Evolutionary conservation across 2,888 invertebrate genomes (phyloP).

Genomic region (Acleris literana): DNA sequence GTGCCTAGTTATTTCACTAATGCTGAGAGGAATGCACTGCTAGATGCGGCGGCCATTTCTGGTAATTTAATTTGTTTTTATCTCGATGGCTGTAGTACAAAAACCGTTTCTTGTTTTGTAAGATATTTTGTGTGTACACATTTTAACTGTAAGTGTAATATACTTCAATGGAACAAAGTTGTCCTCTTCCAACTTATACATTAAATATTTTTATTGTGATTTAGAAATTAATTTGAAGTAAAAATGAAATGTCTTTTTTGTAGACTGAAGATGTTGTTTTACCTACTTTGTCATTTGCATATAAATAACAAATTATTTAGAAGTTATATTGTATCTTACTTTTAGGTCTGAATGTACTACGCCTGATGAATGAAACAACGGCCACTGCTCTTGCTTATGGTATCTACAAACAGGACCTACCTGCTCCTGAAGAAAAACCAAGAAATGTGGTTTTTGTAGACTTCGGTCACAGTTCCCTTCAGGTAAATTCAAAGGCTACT

Average conservation of each 20-base stretch:
- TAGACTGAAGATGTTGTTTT: no score
- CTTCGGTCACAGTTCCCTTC: slow-evolving; percentile 96
- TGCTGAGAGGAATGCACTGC: slow-evolving; percentile 94
- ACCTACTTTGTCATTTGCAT: no score
- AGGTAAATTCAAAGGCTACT: slow-evolving; percentile 72
- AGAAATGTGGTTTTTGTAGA: slow-evolving; percentile 98
- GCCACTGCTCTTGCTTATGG: slow-evolving; percentile 98
- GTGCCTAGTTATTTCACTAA: slow-evolving; percentile 98
- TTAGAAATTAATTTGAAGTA: no score
- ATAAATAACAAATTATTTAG: no score
- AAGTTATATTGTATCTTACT: slow-evolving; percentile 20
- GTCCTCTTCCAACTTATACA: no score
- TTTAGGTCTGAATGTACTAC: slow-evolving; percentile 93
- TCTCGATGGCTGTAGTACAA: no score
- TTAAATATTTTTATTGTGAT: no score
- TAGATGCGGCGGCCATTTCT: slow-evolving; percentile 96
- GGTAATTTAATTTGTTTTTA: slow-evolving; percentile 69
- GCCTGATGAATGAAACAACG: slow-evolving; percentile 98
- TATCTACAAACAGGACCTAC: slow-evolving; percentile 98
- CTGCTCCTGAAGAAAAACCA: slow-evolving; percentile 93
- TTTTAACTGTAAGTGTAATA: no score
- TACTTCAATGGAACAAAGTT: no score
- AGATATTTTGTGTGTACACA: no score
- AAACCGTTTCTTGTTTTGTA: no score
- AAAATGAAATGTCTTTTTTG: no score